Evolutionary conservation across 2,113 vertebrate genomes (phyloP).

Genomic region (Oncorhynchus mykiss): DNA sequence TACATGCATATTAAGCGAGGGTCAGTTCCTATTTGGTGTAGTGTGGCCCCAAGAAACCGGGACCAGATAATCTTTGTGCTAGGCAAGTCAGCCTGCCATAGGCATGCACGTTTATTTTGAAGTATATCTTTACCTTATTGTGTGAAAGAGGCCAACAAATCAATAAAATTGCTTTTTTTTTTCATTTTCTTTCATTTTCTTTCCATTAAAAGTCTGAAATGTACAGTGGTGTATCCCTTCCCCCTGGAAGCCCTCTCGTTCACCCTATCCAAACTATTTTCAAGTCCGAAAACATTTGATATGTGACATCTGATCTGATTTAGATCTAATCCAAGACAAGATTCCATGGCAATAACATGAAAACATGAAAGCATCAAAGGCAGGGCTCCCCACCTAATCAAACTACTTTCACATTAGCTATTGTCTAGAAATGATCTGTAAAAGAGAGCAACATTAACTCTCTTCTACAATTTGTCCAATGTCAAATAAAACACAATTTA

Average conservation of each 20-base stretch:
- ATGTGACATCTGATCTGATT: constrained; percentile 30
- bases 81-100: constrained; percentile 33
- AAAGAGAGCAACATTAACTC: constrained; percentile 43
- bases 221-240: constrained; percentile 44
- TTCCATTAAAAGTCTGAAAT: constrained; percentile 36
- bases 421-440: no score
- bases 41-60: not conserved
- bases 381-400: constrained; percentile 30
- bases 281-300: constrained; percentile 42
- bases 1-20: constrained; percentile 28
- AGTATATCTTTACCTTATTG: constrained; percentile 30
- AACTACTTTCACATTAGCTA: constrained; percentile 14
- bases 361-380: constrained; percentile 17
- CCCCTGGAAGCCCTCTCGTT: constrained; percentile 52
- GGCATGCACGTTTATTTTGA: constrained; percentile 48
- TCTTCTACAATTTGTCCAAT: constrained; percentile 19
- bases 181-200: constrained; percentile 34
- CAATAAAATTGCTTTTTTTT: constrained; percentile 41
- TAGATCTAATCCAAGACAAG: constrained; percentile 24
- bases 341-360: constrained; percentile 24
- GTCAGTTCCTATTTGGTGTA: not conserved
- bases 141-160: constrained; percentile 49
- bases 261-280: constrained; percentile 50
- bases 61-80: not conserved
- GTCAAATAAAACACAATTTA: no score